Percentiles rank a stretch among this genome's conserved stretches.
Evolutionary conservation across 2,113 vertebrate species (phyloP).

Genomic region (Chamaea fasciata): DNA sequence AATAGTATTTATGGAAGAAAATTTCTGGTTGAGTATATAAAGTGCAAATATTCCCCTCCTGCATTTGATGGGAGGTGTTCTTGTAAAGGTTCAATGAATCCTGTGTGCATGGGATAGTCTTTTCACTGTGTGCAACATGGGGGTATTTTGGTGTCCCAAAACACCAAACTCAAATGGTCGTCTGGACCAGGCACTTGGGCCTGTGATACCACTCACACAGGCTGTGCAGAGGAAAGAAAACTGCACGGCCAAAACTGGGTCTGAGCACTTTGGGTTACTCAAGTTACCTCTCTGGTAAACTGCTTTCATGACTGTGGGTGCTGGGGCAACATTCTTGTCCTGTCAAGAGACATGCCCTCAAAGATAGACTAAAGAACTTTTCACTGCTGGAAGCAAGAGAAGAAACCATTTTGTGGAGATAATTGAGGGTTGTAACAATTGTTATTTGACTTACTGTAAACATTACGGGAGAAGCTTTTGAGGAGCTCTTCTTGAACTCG

Average conservation of each 20-base stretch:
- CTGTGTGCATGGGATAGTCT: background rate
- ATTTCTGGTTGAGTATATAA: background rate
- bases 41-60: background rate
- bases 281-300: background rate
- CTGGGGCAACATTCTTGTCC: background rate
- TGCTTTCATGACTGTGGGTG: background rate
- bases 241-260: background rate
- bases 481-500: background rate
- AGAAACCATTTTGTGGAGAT: background rate
- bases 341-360: background rate
- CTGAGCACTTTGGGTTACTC: background rate
- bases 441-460: background rate
- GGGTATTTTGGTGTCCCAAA: background rate
- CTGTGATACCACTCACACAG: accelerated
- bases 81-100: background rate
- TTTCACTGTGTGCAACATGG: background rate
- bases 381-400: background rate
- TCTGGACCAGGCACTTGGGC: background rate
- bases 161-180: background rate
- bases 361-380: background rate
- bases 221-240: background rate
- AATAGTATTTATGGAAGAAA: background rate
- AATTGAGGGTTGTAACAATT: background rate
- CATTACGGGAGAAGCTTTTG: background rate
- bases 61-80: background rate